Evolutionary conservation across 2,113 vertebrate genomes (phyloP).

Genomic region (Microtus pennsylvanicus): DNA sequence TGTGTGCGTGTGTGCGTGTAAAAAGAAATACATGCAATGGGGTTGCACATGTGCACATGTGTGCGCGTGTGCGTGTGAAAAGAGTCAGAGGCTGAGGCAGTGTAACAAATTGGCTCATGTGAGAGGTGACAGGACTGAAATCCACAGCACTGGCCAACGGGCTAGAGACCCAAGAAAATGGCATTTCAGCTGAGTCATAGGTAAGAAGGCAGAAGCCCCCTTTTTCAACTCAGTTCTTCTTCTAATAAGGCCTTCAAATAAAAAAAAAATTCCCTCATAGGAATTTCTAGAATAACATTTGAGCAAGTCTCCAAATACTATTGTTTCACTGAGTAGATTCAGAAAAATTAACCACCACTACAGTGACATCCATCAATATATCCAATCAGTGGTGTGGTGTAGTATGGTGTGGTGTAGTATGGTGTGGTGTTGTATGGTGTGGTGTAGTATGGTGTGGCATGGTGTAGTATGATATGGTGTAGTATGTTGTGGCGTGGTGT

Average conservation of each 20-base stretch:
- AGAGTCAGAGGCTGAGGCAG: background rate
- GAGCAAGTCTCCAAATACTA: background rate
- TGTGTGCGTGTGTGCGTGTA: background rate
- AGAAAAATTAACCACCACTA: slow-evolving; percentile 27
- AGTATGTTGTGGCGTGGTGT: fast-evolving
- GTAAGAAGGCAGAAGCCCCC: background rate
- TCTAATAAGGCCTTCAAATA: background rate
- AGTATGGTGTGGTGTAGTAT: fast-evolving
- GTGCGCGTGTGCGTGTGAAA: background rate
- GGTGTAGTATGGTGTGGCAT: too few species aligned
- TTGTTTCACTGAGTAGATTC: background rate
- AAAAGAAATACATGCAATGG: background rate
- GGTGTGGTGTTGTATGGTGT: too few species aligned
- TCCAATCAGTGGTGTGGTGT: background rate
- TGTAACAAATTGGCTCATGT: background rate
- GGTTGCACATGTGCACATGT: background rate
- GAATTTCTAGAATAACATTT: slow-evolving; percentile 36
- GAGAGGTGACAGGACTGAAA: background rate
- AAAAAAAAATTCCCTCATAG: background rate
- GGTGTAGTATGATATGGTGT: fast-evolving
- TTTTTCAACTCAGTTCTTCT: background rate
- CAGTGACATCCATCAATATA: background rate
- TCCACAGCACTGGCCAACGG: background rate
- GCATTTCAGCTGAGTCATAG: background rate
- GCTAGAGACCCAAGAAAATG: background rate